Base-by-base conservation (phyloP, 2,888 invertebrate species). In the Aphelenchoides bicaudatus region DNA sequence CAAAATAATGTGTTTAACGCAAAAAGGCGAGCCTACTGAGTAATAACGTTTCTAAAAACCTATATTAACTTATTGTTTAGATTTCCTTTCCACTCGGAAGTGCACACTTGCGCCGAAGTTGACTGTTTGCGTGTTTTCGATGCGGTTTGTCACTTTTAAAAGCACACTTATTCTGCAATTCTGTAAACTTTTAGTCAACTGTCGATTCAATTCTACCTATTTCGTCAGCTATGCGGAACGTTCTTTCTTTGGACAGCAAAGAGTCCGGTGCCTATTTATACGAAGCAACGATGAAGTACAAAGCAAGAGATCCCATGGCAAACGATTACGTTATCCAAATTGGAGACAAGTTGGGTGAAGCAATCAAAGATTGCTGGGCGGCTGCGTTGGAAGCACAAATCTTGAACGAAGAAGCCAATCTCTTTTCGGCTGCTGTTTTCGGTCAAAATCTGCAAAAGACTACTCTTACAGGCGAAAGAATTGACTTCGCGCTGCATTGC, bases 311-410 rank as follows among this genome's bases (percentile, higher is more conserved):
- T 21, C 66, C 64, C 28, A 34, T 38, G 16, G 54, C 54, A 3
- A 58, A 65, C 52, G 68, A 65, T 38, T 69, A 38, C 25, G 43
- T 66, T 23, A 47, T 56, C 5, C 28, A 25, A 19, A 52, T 62
- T 16, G 56, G 46, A 5, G 39, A 51, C 5, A 27, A 54, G 5
- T 39, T 69, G 38, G 23, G 16, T 4, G 47, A 52, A 21, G 67
- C 67, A 3, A 55, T 66, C 2, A 54, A 61, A 21, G 49, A 66
- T 39, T 66, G 67, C 46, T 46, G 67, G 31, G 48, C 52, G 16
- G 65, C 68, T 13, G 61, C 68, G 34, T 34, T 16, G 31, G 37
- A 51, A 3, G 13, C 37, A 2, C 31, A 39, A 30, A 21, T 19
- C 10, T 23, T 29, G 2, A 25, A 51, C 19, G 52, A 51, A 16